phyloP scores from a whole-genome alignment of 2,113 vertebrate genomes.

The Lonchura striata region DNA sequence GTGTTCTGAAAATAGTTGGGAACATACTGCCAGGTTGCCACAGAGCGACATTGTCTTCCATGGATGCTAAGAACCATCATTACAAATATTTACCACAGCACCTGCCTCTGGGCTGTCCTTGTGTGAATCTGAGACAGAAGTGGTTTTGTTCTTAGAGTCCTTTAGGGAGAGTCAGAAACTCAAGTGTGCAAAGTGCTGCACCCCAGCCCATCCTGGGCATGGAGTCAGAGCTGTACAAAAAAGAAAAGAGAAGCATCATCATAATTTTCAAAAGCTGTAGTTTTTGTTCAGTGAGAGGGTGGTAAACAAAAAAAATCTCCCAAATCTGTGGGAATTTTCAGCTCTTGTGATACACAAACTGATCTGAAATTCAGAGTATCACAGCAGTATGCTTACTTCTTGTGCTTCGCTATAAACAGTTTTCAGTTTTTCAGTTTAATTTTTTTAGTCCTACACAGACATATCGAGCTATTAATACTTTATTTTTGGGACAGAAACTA shows the following conservation, averaged over 20 bases:
- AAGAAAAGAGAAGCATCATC: neutral
- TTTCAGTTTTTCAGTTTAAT: neutral
- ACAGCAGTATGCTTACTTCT: neutral
- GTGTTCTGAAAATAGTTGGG: neutral
- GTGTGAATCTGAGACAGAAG: neutral
- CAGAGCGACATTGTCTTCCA: neutral
- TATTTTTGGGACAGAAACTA: neutral
- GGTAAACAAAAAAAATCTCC: neutral
- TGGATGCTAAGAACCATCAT: neutral
- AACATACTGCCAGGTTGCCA: neutral
- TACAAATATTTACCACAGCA: neutral
- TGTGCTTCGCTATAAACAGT: neutral
- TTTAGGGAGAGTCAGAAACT: neutral
- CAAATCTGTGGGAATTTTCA: neutral
- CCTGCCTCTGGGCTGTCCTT: neutral
- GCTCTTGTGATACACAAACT: neutral
- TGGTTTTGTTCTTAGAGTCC: neutral
- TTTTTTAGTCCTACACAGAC: neutral
- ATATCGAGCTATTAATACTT: neutral
- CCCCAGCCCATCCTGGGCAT: neutral
- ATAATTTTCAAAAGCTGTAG: neutral
- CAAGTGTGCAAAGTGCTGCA: rapidly evolving
- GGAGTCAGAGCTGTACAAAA: neutral
- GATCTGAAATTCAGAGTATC: neutral
- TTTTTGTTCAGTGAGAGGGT: neutral